Base-by-base conservation (phyloP, 1,140 invertebrate genomes). In the Drosophila malerkotliana region DNA sequence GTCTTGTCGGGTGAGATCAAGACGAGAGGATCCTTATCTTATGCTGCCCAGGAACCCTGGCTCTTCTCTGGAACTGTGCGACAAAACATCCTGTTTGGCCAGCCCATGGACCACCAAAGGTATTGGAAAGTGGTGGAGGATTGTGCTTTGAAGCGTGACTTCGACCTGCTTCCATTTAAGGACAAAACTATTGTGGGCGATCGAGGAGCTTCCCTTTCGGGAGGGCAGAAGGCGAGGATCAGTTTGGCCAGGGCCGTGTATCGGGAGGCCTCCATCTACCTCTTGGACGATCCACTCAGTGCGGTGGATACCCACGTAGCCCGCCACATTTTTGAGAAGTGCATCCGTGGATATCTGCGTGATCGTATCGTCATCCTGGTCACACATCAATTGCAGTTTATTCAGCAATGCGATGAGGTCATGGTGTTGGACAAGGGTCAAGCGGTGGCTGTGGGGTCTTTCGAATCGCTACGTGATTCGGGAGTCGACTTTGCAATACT, bases 21-120 rank as follows among this genome's bases (percentile, higher is more conserved):
- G 51, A 92, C 98, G 0, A 94, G 94, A 51, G 98, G 98, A 18
- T 94, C 93, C 34, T 93, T 99, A 6, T 96, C 97, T 0, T 99
- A 98, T 92, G 95, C 97, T 3, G 96, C 97, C n/a, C 98, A 99
- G 92, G 96, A 98, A 81, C 95, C 98, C 0, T 99, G 98, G 98
- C 93, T 98, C 0, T 97, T 97, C 91, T 92, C 94, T 56, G 96
- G 95, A 24, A 94, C 95, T 47, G 94, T 97, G 9, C 93, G 95
- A n/a, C 96, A 98, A 84, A 99, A 99, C 91, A 98, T 99, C 48
- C 88, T 98, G 0, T 98, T 99, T 92, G 98, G 97, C 0, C 93
- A 94, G 57, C 91, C 93, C 9, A 96, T 96, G 93, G 93, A 97
- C 82, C 93, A 94, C 52, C 92, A 94, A 24, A 94, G 95, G 9